phyloP scores from a whole-genome alignment of 1,140 invertebrate genomes.

The Epicauta chinensis region DNA sequence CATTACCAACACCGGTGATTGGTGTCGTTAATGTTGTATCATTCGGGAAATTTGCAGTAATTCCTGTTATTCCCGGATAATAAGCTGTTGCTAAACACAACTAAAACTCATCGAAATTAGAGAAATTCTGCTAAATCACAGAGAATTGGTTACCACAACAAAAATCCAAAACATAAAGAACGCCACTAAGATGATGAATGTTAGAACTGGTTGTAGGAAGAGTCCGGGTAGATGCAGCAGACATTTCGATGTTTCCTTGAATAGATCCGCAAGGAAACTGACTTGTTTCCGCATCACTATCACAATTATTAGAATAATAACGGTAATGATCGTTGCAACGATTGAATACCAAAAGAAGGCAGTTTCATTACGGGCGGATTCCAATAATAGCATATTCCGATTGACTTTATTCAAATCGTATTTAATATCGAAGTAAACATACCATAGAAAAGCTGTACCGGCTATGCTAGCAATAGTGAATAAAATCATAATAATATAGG shows the following conservation, averaged over 20 bases:
- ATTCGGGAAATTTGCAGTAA: slow-evolving; percentile 14
- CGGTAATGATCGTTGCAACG: slow-evolving; percentile 79
- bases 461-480: slow-evolving; percentile 68
- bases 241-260: slow-evolving; percentile 82
- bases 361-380: slow-evolving; percentile 78
- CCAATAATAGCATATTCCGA: slow-evolving; percentile 44
- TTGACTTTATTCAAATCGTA: slow-evolving; percentile 59
- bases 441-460: slow-evolving; percentile 79
- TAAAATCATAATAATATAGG: slow-evolving; percentile 79
- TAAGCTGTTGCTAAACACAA: slow-evolving; percentile 54
- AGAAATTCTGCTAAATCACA: slow-evolving; percentile 4
- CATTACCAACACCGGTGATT: slow-evolving; percentile 4
- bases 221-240: slow-evolving; percentile 76
- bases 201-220: slow-evolving; percentile 80
- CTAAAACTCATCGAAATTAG: slow-evolving; percentile 30
- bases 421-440: slow-evolving; percentile 76
- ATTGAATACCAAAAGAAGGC: slow-evolving; percentile 80
- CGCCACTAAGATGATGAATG: slow-evolving; percentile 68
- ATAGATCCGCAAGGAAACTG: slow-evolving; percentile 71
- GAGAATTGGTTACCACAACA: slow-evolving; percentile 60
- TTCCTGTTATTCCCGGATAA: slow-evolving; percentile 34
- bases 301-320: slow-evolving; percentile 73
- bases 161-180: slow-evolving; percentile 83
- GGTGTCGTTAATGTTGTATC: slow-evolving; percentile 18
- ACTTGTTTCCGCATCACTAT: slow-evolving; percentile 75